Evolutionary conservation across 2,797 vertebrate species (phyloP).

Genomic region (Danio tinwini): DNA sequence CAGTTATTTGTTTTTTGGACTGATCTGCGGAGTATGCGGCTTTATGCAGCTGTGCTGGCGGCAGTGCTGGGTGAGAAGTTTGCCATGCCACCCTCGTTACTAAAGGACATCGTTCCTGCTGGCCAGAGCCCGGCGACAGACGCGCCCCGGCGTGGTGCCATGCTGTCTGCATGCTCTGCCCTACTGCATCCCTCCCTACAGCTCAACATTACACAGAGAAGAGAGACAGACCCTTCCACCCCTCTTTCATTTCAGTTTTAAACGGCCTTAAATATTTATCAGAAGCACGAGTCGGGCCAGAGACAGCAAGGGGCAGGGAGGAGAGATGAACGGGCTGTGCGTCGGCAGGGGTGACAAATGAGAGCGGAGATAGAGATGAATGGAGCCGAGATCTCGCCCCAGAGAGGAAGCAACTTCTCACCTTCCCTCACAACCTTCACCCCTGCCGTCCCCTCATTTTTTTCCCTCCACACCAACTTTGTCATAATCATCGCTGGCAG

Average conservation of each 20-base stretch:
- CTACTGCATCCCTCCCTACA: constrained; percentile 47
- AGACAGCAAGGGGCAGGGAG: constrained; percentile 15
- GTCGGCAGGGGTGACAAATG: constrained; percentile 59
- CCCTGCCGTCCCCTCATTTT: constrained; percentile 19
- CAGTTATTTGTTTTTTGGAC: constrained; percentile 54
- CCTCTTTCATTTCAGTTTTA: constrained; percentile 70
- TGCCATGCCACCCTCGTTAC: constrained; percentile 55
- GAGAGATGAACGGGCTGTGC: constrained; percentile 49
- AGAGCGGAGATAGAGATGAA: constrained; percentile 61
- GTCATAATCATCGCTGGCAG: not conserved
- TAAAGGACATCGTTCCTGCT: constrained; percentile 67
- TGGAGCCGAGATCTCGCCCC: constrained; percentile 52
- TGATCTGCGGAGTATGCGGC: constrained; percentile 50
- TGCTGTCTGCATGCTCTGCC: constrained; percentile 67
- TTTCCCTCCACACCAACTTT: constrained; percentile 3
- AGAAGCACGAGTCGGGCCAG: constrained; percentile 55
- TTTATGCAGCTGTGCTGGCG: constrained; percentile 57
- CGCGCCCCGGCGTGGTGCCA: constrained; percentile 67
- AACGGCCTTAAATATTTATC: constrained; percentile 77
- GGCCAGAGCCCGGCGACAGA: constrained; percentile 68
- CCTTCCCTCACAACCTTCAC: constrained; percentile 52
- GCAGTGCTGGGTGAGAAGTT: constrained; percentile 55
- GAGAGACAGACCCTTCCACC: constrained; percentile 37
- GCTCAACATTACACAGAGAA: constrained; percentile 58
- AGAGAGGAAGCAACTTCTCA: constrained; percentile 59